Base-by-base conservation (phyloP, 2,797 vertebrate genomes). In the Lophius americanus region DNA sequence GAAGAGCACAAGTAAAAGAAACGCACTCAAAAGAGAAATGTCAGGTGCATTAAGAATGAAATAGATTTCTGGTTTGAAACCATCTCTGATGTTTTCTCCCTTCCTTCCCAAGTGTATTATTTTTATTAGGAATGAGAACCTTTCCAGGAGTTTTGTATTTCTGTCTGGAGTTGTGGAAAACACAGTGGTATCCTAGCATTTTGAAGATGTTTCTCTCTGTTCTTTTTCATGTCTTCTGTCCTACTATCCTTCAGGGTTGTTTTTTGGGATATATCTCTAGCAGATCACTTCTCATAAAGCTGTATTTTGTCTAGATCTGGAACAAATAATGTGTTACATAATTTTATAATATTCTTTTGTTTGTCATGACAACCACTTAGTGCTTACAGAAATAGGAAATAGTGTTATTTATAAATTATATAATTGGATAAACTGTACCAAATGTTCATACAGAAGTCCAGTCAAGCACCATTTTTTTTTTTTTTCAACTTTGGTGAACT, bases 141-240 rank as follows among this genome's bases (percentile, higher is more conserved):
- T 81, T 79, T 87, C 52, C 66, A 78, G 71, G 38, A 52, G n/a
- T 54, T 64, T 66, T 62, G 64, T 63, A 58, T 54, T 46, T 51
- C 42, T 50, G 51, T 56, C 47, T 60, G 60, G 67, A 75, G 47
- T 43, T 72, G 68, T 76, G 61, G 73, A 78, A 82, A 84, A 75
- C 73, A 70, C 61, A 73, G 81, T 81, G 48, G 68, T 76, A 83
- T 90, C 73, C 70, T 82, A 71, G 60, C 74, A 60, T 74, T 83
- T 68, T 65, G 66, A 63, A 73, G 51, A 80, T 41, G 64, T 2
- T 56, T 73, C 61, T 49, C 43, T 32, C 69, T 71, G 54, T 65
- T 33, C 69, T 71, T 74, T 7, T 70, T 83, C 36, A 85, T 81
- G 57, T 64, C 61, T 81, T 81, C 23, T 23, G 23, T 23, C 70